Evolutionary conservation across 2,797 vertebrate genomes (phyloP).

Genomic region (Myiotriccus ornatus): DNA sequence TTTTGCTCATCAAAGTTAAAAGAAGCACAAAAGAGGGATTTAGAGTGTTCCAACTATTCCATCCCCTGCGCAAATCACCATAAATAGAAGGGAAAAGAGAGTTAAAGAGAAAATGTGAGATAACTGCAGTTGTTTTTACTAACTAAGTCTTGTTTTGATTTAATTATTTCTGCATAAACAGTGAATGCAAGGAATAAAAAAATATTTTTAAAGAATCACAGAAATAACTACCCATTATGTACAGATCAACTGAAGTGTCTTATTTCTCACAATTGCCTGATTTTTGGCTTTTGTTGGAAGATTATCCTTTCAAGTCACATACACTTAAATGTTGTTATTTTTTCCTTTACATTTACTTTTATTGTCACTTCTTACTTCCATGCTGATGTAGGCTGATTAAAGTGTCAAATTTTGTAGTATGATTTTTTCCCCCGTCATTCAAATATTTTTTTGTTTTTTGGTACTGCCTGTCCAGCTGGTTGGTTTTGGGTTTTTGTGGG

Average conservation of each 20-base stretch:
- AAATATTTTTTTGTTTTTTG: background rate
- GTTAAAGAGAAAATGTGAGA: slow-evolving; percentile 25
- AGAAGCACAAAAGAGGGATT: slow-evolving; percentile 62
- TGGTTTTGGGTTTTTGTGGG: background rate
- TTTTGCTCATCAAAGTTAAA: slow-evolving; percentile 59
- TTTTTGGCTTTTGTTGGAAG: background rate
- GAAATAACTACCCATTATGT: background rate
- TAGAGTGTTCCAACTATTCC: slow-evolving; percentile 28
- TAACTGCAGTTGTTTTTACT: background rate
- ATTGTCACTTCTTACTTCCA: background rate
- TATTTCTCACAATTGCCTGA: background rate
- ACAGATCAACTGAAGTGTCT: background rate
- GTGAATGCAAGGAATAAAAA: background rate
- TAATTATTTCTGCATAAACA: slow-evolving; percentile 12
- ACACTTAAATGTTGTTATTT: background rate
- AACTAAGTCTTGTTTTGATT: background rate
- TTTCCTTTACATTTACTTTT: background rate
- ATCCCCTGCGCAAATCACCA: background rate
- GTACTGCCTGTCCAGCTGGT: background rate
- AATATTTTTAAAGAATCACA: background rate
- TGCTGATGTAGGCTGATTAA: background rate
- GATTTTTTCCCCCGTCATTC: background rate
- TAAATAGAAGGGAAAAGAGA: slow-evolving; percentile 44
- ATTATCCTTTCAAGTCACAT: background rate
- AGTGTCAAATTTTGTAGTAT: background rate